Evolutionary conservation across 1,140 invertebrate species (phyloP), one percentile per base, ranked within the genome.

Genomic region (Rhagoletis zephyria): DNA sequence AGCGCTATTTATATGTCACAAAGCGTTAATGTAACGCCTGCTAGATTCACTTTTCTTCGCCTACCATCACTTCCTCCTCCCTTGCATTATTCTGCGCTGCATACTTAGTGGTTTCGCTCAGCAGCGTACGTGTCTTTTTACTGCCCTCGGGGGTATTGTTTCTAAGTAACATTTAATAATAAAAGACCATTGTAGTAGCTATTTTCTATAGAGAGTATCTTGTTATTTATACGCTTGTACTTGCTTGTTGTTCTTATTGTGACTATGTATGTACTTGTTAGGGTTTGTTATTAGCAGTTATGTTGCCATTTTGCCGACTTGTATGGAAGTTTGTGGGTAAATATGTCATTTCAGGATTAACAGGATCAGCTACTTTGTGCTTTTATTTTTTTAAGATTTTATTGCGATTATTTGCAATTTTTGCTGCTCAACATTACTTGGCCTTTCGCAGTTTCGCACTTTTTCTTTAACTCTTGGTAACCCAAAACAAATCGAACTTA

Each of bases 91-190:
- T 56, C 16, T 74, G 10, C 12, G 40, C 14, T 16, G 45, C 30
- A 48, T 51, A n/a, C n/a, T n/a, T n/a, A 74, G 19, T 56, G 19
- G 16, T 9, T 48, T 74, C 16, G 30, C 30, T 81, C 74, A 30
- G 40, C 16, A 56, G 3, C 74, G 74, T 56, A 81, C 74, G 74
- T 51, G 48, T 56, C 74, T 81, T 56, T 56, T 81, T 81, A 81
- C 3, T 48, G 74, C 51, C 74, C 74, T 59, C 74, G 19, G 74
- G 74, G 74, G 74, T 59, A 81, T 81, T 81, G 51, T 81, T 30
- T 30, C 51, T 81, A 81, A 81, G 74, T 81, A 56, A 81, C 48
- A 81, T 81, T 81, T 81, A 81, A 81, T 81, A 81, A 81, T 81
- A 81, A 59, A 81, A 51, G 2, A 56, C 48, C 74, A 81, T 81